These are phyloP conservation scores for Saccostrea echinata DNA, from an alignment of 1,140 invertebrate species.

Conservation along the genomic window DNA sequence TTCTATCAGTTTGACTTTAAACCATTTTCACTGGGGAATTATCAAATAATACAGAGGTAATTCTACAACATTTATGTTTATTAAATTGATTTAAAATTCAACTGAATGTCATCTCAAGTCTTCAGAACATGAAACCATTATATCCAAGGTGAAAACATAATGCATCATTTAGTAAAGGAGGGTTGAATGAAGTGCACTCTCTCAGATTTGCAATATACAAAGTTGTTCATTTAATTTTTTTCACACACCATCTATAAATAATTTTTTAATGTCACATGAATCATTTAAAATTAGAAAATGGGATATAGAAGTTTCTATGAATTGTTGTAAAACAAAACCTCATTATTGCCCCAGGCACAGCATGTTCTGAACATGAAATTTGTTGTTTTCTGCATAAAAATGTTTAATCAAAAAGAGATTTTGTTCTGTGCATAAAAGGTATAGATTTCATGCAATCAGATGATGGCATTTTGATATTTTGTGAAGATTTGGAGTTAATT, in stretches of 20 bases:
- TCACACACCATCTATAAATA: not conserved
- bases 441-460: too few species aligned
- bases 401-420: too few species aligned
- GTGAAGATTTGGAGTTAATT: too few species aligned
- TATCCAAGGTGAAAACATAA: not conserved
- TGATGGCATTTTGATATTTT: too few species aligned
- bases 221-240: not conserved
- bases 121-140: not conserved
- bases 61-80: not conserved
- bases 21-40: not conserved
- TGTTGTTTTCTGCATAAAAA: too few species aligned
- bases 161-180: not conserved
- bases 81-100: conserved; percentile 1
- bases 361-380: not conserved
- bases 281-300: not conserved
- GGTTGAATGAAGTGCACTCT: not conserved
- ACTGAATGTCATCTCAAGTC: not conserved
- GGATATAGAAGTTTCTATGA: not conserved
- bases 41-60: not conserved
- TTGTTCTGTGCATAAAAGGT: too few species aligned
- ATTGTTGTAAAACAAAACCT: not conserved
- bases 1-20: not conserved
- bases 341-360: not conserved
- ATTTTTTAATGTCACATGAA: not conserved
- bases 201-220: not conserved